phyloP scores from a whole-genome alignment of 2,113 vertebrate genomes.

The Pangasianodon gigas region DNA sequence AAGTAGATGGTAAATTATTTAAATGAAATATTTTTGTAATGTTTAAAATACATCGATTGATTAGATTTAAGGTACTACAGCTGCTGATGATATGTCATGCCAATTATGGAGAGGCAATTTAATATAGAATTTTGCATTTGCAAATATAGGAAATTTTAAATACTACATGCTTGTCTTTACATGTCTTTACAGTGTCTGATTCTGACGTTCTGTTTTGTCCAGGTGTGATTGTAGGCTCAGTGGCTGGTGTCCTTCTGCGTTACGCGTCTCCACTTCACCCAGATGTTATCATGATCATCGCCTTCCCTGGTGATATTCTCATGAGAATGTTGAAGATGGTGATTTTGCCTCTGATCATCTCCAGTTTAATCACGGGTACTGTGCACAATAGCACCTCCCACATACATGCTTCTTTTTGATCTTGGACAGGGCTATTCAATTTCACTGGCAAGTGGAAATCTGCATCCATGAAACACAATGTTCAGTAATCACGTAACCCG shows the following conservation, averaged over 20 bases:
- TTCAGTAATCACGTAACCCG: background rate
- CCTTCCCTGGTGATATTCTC: conserved; percentile 95
- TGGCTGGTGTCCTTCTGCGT: conserved; percentile 86
- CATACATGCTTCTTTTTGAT: background rate
- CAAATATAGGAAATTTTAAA: background rate
- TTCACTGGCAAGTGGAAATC: background rate
- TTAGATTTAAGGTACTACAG: background rate
- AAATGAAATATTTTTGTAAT: background rate
- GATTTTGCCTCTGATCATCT: conserved; percentile 95
- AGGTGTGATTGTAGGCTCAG: conserved; percentile 92
- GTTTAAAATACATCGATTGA: background rate
- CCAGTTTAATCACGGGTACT: conserved; percentile 96
- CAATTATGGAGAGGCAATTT: background rate
- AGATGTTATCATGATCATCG: conserved; percentile 91
- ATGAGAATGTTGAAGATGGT: conserved; percentile 99
- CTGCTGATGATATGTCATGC: background rate
- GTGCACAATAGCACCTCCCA: background rate
- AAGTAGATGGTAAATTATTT: background rate
- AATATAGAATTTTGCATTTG: background rate
- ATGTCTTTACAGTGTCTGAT: background rate
- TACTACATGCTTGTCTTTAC: background rate
- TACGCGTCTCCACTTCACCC: conserved; percentile 87
- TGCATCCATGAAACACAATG: background rate
- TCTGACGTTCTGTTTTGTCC: conserved; percentile 22
- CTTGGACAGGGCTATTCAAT: background rate